Base-by-base conservation (phyloP, 2,888 invertebrate species). In the Ophraella communa region DNA sequence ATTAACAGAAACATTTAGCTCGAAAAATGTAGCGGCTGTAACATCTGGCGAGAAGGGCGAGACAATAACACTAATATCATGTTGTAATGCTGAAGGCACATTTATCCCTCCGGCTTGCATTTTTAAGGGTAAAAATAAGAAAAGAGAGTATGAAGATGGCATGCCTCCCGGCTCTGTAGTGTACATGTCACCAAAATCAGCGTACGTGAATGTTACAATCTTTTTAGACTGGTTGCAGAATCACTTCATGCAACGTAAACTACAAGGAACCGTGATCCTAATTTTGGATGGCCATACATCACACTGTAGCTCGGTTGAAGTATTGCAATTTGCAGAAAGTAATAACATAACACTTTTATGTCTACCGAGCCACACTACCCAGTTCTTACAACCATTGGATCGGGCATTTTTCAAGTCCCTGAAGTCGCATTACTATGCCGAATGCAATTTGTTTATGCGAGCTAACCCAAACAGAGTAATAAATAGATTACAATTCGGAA, bases 221-320 rank as follows among this genome's bases (percentile, higher is more conserved):
- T 71, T 71, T 61, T 30, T 64, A 17, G 39, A 56, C 8, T 66
- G 68, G 62, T 45, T 66, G 17, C 44, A 21, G 30, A 54, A 65
- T 17, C 30, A 54, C 51, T 79, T 78, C 65, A n/a, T 76, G 14
- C 76, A 76, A 1, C 62, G 73, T 27, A 78, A 78, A 67, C 71
- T 72, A n/a, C 27, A 59, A 4, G 77, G 76, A 24, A 74, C 68
- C 66, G 73, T 73, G 14, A 11, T 77, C 7, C 52, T 78, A n/a
- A 62, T 76, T 52, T 58, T 78, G 10, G 77, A 79, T 67, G 76
- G 75, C 4, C 75, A 76, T 57, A 17, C 71, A n/a, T 72, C 75
- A n/a, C 76, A 77, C 64, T 69, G 60, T 17, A 72, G 52, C 27
- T 61, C 62, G 5, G 66, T 63, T 30, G 62, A 66, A 35, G 33